Evolutionary conservation across 1,140 invertebrate genomes (phyloP).

Genomic region (Melanaphis sacchari): DNA sequence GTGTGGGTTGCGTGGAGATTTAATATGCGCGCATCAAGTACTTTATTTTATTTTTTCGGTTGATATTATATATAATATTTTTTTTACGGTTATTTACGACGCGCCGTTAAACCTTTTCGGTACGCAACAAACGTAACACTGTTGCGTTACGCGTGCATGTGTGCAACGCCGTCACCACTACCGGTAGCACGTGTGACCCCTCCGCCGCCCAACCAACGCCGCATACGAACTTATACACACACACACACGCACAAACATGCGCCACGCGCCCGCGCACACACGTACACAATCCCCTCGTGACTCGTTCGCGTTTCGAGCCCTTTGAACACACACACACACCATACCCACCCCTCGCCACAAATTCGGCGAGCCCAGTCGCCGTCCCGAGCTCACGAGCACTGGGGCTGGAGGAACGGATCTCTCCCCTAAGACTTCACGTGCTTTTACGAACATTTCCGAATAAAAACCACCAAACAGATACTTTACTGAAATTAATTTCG

Average conservation of each 20-base stretch:
- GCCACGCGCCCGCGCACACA: background rate
- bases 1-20: background rate
- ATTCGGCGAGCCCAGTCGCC: background rate
- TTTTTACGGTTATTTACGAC: background rate
- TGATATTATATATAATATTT: background rate
- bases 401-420: background rate
- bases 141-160: slow-evolving; percentile 52
- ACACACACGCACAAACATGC: background rate
- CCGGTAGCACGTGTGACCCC: slow-evolving; percentile 24
- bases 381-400: background rate
- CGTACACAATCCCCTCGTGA: background rate
- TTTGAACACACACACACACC: background rate
- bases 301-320: background rate
- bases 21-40: background rate
- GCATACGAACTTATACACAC: background rate
- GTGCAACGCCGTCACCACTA: slow-evolving; percentile 26
- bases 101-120: slow-evolving; percentile 49
- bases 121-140: slow-evolving; percentile 55
- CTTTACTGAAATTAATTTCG: slow-evolving; percentile 24
- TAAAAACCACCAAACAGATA: slow-evolving; percentile 27
- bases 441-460: background rate
- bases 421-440: background rate
- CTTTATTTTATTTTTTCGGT: slow-evolving; percentile 20
- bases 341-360: background rate
- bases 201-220: background rate